A percentile compares a stretch with the other conserved stretches of the same genome.
These are phyloP conservation scores for Drosophila kanekoi DNA, from an alignment of 2,888 invertebrate genomes.

Conservation along the genomic window DNA sequence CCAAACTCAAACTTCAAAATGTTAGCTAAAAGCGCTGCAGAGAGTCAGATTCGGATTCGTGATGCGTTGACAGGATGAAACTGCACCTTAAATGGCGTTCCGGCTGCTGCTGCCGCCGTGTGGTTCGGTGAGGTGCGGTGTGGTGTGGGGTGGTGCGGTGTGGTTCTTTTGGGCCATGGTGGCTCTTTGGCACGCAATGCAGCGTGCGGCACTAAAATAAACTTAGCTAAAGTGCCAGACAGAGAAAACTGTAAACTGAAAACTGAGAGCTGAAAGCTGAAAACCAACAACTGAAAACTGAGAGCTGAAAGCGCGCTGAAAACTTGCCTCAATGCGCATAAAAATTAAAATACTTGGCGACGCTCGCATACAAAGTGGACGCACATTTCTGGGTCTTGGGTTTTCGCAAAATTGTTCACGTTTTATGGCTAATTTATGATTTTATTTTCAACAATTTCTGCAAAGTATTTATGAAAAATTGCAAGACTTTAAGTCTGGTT, in stretches of 20 bases:
- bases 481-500: conserved; percentile 39
- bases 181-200: conserved; percentile 70
- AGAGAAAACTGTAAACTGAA: conserved; percentile 26
- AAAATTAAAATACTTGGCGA: conserved; percentile 74
- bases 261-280: conserved; percentile 30
- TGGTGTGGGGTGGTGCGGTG: conserved; percentile 7
- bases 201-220: conserved; percentile 66
- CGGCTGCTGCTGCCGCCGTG: background rate
- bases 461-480: conserved; percentile 28
- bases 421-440: conserved; percentile 74
- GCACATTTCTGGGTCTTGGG: background rate
- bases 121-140: background rate
- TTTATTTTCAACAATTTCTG: conserved; percentile 30
- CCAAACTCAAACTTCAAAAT: conserved; percentile 50
- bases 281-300: conserved; percentile 27
- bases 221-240: conserved; percentile 56
- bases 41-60: conserved; percentile 6
- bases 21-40: conserved; percentile 23
- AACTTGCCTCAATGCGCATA: conserved; percentile 66
- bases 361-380: conserved; percentile 61
- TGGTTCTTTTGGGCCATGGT: conserved; percentile 23
- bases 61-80: conserved; percentile 31
- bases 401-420: conserved; percentile 36
- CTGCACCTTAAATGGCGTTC: conserved; percentile 10
- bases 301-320: conserved; percentile 31